phyloP scores from a whole-genome alignment of 2,797 vertebrate species.

The Brachyalestes nurse region DNA sequence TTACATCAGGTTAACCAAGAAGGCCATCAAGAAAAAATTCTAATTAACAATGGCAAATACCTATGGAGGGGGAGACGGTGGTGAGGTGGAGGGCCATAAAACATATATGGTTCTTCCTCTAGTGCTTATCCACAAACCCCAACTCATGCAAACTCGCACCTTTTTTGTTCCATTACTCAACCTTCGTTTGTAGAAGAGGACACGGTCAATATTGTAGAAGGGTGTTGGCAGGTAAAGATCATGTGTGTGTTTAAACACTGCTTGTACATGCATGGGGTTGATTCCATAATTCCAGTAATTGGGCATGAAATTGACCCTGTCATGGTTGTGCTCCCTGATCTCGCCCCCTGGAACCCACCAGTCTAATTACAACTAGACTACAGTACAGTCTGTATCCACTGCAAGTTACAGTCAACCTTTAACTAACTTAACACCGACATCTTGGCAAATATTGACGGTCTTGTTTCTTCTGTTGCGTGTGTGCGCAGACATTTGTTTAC shows the following conservation, averaged over 20 bases:
- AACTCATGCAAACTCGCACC: not conserved
- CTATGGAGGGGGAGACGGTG: too few relatives aligned
- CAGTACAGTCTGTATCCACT: not conserved
- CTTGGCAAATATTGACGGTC: not conserved
- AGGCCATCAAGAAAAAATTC: too few relatives aligned
- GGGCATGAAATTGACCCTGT: too few relatives aligned
- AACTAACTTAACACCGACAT: not conserved
- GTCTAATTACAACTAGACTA: not conserved
- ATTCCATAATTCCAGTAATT: not conserved
- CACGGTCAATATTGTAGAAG: constrained; percentile 24
- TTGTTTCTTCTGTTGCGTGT: not conserved
- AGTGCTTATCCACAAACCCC: not conserved
- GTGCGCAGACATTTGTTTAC: too few relatives aligned
- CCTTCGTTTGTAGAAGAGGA: not conserved
- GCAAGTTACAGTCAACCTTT: not conserved
- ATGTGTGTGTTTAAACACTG: not conserved
- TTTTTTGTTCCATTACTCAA: not conserved
- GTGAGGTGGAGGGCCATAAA: too few relatives aligned
- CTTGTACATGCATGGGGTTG: not conserved
- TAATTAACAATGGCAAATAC: too few relatives aligned
- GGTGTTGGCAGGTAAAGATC: not conserved
- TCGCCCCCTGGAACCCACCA: not conserved
- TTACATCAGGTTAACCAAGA: too few relatives aligned
- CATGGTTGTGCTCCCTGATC: too few relatives aligned
- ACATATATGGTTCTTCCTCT: too few relatives aligned